Evolutionary conservation across 1,140 invertebrate genomes (phyloP).

Genomic region (Leptinotarsa lineolata): DNA sequence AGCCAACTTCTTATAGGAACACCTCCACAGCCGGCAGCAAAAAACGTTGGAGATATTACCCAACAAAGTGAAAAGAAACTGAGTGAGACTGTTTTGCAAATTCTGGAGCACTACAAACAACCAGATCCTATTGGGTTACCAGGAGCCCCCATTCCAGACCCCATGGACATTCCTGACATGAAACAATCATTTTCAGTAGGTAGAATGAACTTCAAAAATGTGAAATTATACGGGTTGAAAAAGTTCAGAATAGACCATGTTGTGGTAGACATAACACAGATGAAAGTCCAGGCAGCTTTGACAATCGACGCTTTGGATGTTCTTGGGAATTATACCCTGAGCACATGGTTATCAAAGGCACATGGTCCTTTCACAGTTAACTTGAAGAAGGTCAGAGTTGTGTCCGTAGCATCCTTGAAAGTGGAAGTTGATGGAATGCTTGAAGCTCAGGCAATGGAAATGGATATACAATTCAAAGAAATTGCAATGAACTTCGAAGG

Average conservation of each 20-base stretch:
- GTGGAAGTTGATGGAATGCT: constrained; percentile 75
- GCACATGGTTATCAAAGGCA: constrained; percentile 69
- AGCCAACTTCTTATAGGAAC: not conserved
- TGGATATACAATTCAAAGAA: constrained; percentile 77
- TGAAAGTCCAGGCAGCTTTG: constrained; percentile 71
- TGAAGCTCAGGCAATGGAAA: constrained; percentile 74
- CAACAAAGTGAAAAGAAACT: constrained; percentile 65
- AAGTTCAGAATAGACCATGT: constrained; percentile 76
- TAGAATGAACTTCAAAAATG: constrained; percentile 72
- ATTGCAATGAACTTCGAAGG: constrained; percentile 82
- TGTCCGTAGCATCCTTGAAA: constrained; percentile 68
- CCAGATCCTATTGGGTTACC: constrained; percentile 78
- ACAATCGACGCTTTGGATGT: constrained; percentile 71
- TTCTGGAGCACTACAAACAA: constrained; percentile 83
- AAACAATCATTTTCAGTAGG: constrained; percentile 72
- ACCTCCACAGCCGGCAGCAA: not conserved
- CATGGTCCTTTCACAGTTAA: constrained; percentile 77
- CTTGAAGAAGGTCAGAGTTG: constrained; percentile 69
- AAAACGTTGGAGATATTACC: not conserved
- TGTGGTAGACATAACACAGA: constrained; percentile 66
- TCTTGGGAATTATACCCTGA: constrained; percentile 75
- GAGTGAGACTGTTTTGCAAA: constrained; percentile 69
- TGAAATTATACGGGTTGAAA: constrained; percentile 73
- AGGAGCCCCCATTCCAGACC: constrained; percentile 75
- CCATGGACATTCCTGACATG: constrained; percentile 77